Conservation (phyloP, 2,113 vertebrate species). For the Salvelinus namaycush region DNA sequence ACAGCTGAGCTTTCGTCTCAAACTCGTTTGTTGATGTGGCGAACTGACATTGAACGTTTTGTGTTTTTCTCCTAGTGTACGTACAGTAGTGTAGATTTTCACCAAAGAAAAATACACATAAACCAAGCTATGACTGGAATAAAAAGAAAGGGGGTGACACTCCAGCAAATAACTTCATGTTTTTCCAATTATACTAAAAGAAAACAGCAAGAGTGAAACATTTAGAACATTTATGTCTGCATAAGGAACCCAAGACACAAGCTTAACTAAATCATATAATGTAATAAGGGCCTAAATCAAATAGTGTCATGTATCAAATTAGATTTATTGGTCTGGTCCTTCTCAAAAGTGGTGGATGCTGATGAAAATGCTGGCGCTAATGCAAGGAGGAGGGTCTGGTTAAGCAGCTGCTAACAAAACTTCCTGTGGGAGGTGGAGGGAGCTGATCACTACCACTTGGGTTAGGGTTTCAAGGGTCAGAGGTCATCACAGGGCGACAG, state of each 20-base stretch:
- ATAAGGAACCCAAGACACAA: slow-evolving; percentile 58
- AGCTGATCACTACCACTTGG: slow-evolving; percentile 40
- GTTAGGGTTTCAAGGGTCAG: slow-evolving; percentile 62
- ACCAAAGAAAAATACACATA: too few relatives aligned
- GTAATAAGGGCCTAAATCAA: slow-evolving; percentile 72
- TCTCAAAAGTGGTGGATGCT: slow-evolving; percentile 57
- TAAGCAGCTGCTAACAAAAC: slow-evolving; percentile 17
- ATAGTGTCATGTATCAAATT: slow-evolving; percentile 64
- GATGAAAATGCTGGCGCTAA: slow-evolving; percentile 61
- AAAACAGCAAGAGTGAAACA: slow-evolving; percentile 51
- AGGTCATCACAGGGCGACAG: slow-evolving; percentile 54
- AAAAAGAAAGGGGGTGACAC: slow-evolving; percentile 27
- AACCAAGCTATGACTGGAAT: neutral
- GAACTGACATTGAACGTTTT: too few relatives aligned
- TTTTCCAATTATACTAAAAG: slow-evolving; percentile 57
- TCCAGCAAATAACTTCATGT: slow-evolving; percentile 27
- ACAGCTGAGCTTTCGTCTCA: too few relatives aligned
- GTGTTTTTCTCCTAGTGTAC: too few relatives aligned
- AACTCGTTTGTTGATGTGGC: too few relatives aligned
- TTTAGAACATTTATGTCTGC: slow-evolving; percentile 59
- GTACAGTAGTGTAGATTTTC: too few relatives aligned
- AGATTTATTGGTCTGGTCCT: slow-evolving; percentile 67
- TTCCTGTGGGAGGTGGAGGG: slow-evolving; percentile 37
- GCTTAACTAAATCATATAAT: slow-evolving; percentile 68
- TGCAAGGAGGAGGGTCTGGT: slow-evolving; percentile 38